Conservation (phyloP, 2,113 vertebrate genomes). For the Oreotrochilus melanogaster region DNA sequence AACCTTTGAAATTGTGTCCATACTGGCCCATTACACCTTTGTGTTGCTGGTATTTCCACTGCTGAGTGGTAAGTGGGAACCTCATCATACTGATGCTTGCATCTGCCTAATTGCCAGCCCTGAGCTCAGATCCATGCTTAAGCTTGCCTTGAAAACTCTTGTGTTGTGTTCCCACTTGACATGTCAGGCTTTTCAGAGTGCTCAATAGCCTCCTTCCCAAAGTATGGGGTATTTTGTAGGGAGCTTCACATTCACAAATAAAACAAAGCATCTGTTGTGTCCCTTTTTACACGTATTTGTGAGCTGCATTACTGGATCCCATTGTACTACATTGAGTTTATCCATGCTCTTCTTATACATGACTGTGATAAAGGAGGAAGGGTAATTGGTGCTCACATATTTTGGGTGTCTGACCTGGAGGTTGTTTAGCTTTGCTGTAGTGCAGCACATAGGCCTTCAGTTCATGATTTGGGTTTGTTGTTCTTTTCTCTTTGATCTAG, state of each 20-base stretch:
- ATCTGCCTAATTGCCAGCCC: neutral
- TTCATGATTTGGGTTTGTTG: neutral
- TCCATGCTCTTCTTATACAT: neutral
- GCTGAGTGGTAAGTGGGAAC: neutral
- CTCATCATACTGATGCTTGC: rapidly evolving
- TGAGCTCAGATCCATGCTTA: neutral
- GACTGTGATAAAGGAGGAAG: neutral
- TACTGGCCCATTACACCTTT: neutral
- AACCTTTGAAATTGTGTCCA: neutral
- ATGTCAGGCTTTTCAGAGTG: neutral
- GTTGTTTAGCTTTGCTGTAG: neutral
- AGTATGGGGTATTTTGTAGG: neutral
- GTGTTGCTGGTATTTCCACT: neutral
- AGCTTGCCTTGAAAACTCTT: neutral
- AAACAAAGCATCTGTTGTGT: neutral
- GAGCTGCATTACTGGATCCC: neutral
- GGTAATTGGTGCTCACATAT: neutral
- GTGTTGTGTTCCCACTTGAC: neutral
- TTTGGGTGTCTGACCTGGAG: neutral
- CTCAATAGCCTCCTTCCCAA: neutral
- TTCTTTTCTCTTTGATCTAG: neutral
- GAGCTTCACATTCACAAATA: neutral
- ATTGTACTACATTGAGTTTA: neutral
- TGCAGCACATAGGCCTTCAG: neutral
- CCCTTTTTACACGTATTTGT: neutral